Conservation (phyloP, 2,113 vertebrate species). For the Malaclemys terrapin region DNA sequence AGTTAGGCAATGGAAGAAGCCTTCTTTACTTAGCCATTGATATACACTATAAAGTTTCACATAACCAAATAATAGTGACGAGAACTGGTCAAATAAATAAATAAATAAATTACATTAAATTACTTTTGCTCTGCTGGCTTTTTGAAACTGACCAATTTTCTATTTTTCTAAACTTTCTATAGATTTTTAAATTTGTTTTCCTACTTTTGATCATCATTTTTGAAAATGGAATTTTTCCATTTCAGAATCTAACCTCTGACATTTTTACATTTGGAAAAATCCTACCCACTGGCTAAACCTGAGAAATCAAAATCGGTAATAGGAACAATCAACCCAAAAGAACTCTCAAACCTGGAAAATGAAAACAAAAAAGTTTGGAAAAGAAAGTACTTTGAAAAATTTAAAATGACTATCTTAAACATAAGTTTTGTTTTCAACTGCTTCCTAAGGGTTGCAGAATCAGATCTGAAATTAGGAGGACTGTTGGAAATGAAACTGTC, state of each 20-base stretch:
- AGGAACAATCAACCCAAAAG: not conserved
- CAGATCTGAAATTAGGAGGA: not conserved
- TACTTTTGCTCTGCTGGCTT: fast-evolving
- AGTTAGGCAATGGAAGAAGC: not conserved
- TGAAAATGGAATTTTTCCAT: not conserved
- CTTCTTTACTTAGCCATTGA: not conserved
- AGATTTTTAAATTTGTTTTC: not conserved
- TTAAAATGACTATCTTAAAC: too few species aligned
- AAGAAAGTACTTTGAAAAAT: too few species aligned
- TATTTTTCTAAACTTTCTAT: not conserved
- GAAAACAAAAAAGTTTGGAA: too few species aligned
- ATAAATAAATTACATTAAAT: too few species aligned
- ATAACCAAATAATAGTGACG: not conserved
- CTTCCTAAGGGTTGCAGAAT: not conserved
- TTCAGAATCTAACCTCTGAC: not conserved
- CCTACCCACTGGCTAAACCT: not conserved
- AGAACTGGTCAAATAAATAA: not conserved
- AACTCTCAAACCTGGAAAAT: not conserved
- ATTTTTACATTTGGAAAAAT: not conserved
- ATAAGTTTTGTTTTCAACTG: too few species aligned
- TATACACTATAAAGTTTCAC: not conserved
- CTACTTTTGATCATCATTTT: not conserved
- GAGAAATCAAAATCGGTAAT: too few species aligned
- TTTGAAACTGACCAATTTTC: not conserved
- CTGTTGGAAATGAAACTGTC: not conserved